Conservation (phyloP, 2,888 invertebrate species). For the Limnephilus lunatus region DNA sequence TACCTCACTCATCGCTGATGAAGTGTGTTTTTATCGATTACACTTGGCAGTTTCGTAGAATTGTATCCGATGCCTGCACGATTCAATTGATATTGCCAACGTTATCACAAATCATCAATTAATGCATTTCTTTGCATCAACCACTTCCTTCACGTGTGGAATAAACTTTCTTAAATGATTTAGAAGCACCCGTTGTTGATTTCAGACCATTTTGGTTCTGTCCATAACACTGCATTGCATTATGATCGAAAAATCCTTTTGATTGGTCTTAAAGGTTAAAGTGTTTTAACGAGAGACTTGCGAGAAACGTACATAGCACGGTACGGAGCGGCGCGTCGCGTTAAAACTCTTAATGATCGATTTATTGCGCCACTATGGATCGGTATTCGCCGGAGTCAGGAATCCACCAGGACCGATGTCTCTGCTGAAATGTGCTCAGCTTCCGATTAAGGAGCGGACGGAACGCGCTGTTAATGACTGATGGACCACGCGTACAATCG, state of each 20-base stretch:
- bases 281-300: not conserved
- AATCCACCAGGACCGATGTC: constrained; percentile 2
- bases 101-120: not conserved
- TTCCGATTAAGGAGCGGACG: constrained; percentile 46
- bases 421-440: constrained; percentile 30
- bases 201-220: not conserved
- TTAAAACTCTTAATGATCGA: constrained; percentile 42
- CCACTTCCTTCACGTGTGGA: not conserved
- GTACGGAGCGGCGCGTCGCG: not conserved
- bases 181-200: not conserved
- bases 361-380: constrained; percentile 31
- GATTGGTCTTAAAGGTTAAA: not conserved
- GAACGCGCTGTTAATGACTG: constrained; percentile 48
- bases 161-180: not conserved
- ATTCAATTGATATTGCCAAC: not conserved
- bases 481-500: constrained; percentile 34
- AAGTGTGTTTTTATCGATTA: not conserved
- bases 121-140: not conserved
- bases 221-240: not conserved
- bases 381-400: constrained; percentile 19
- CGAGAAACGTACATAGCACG: not conserved
- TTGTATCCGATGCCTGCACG: not conserved
- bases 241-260: not conserved
- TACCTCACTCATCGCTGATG: not conserved
- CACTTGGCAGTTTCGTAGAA: not conserved